Percentiles rank a stretch among this genome's conserved stretches.
Evolutionary conservation across 1,140 invertebrate genomes (phyloP).

Genomic region (Pseudomyrmex cubaensis): DNA sequence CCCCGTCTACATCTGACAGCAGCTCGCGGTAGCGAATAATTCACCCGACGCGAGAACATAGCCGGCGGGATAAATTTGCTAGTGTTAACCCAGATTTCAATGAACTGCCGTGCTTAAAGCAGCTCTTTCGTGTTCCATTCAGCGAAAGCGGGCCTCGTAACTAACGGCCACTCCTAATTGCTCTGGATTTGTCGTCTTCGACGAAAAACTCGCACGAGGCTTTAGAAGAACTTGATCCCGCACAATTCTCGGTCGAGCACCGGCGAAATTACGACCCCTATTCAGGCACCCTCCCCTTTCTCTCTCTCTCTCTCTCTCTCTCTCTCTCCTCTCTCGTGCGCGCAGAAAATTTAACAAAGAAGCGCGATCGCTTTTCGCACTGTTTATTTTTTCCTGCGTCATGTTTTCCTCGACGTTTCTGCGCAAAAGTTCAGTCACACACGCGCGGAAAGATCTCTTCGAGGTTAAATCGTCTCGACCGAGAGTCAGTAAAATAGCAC

Average conservation of each 20-base stretch:
- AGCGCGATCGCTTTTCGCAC: not conserved
- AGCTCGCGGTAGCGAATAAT: conserved; percentile 37
- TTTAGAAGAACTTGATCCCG: conserved; percentile 35
- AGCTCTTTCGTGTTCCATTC: conserved; percentile 61
- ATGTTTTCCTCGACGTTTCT: no score
- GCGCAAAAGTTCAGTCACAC: no score
- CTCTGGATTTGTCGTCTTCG: conserved; percentile 65
- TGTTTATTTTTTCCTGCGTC: not conserved
- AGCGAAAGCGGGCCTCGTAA: conserved; percentile 54
- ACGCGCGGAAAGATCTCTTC: no score
- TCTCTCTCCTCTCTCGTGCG: no score
- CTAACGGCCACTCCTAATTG: conserved; percentile 71
- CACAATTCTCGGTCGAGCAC: conserved; percentile 31
- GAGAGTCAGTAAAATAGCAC: not conserved
- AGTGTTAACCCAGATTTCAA: conserved; percentile 73
- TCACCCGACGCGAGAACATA: conserved; percentile 46
- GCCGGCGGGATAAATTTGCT: conserved; percentile 63
- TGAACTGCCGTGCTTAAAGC: conserved; percentile 68
- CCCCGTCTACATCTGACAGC: not conserved
- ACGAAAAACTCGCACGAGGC: conserved; percentile 44
- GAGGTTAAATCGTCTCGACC: no score
- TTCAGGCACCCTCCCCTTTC: no score
- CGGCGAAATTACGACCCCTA: not conserved
- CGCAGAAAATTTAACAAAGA: not conserved
- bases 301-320: no score